A percentile compares a stretch with the other conserved stretches of the same genome.
Conservation (phyloP, 2,888 invertebrate genomes). For the Portevinia maculata region DNA sequence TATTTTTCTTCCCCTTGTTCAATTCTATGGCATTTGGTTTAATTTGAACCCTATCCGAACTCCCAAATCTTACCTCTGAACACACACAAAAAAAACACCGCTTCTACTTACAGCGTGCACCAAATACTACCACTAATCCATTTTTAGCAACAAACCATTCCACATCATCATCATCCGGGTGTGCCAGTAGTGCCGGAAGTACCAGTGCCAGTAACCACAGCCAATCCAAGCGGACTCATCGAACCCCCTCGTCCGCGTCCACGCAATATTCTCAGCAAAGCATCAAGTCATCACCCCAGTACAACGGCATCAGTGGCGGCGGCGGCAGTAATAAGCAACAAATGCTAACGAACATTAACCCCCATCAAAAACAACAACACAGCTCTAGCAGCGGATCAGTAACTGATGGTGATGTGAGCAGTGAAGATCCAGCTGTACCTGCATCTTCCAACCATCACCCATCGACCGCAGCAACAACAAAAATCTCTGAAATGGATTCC, state of each 20-base stretch:
- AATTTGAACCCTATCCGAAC: conserved; percentile 22
- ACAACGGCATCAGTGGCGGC: conserved; percentile 56
- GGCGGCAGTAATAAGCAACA: conserved; percentile 77
- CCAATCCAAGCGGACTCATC: conserved; percentile 62
- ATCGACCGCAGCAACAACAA: conserved; percentile 22
- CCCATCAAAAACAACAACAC: conserved; percentile 50
- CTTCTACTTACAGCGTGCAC: conserved; percentile 78
- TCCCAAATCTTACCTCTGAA: conserved; percentile 32
- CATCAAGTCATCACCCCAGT: conserved; percentile 75
- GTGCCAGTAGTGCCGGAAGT: conserved; percentile 72
- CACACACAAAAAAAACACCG: conserved; percentile 72
- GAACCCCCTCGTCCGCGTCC: conserved; percentile 70
- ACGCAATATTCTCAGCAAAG: conserved; percentile 75
- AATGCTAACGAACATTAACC: conserved; percentile 77
- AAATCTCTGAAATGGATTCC: conserved; percentile 46
- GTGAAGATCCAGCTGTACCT: conserved; percentile 42
- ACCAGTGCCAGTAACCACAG: conserved; percentile 72
- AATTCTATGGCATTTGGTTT: conserved; percentile 17
- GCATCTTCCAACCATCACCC: conserved; percentile 10
- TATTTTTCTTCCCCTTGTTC: conserved; percentile 54
- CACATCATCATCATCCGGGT: conserved; percentile 76
- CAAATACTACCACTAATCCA: conserved; percentile 80
- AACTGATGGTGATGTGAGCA: conserved; percentile 65
- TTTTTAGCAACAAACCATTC: conserved; percentile 81
- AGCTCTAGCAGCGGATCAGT: conserved; percentile 63